phyloP scores from a whole-genome alignment of 35 echinoderm and acorn worm species.

The Apostichopus californicus region DNA sequence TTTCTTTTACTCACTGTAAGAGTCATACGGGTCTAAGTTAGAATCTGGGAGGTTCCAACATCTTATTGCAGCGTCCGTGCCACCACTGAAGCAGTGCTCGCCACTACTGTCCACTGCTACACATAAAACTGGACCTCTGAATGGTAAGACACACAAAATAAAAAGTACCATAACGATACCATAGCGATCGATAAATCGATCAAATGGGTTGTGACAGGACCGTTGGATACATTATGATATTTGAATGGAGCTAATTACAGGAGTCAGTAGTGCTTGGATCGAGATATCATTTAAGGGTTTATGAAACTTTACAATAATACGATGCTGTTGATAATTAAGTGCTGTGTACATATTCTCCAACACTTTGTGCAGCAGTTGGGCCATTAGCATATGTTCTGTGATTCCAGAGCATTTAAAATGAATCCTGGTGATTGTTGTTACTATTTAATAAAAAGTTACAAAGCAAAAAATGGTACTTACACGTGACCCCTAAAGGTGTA shows the following conservation, averaged over 20 bases:
- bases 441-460: background rate
- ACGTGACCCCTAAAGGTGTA: slow-evolving; percentile 95
- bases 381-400: no score
- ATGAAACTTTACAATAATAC: no score
- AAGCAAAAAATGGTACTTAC: slow-evolving; percentile 65
- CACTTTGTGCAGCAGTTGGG: no score
- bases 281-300: background rate
- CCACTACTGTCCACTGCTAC: slow-evolving; percentile 86
- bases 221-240: no score
- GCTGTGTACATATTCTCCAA: no score
- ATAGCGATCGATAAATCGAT: background rate
- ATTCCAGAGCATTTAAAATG: no score
- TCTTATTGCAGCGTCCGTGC: slow-evolving; percentile 81
- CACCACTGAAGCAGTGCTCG: slow-evolving; percentile 95
- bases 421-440: no score
- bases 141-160: background rate
- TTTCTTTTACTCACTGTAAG: slow-evolving; percentile 82
- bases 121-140: slow-evolving; percentile 93
- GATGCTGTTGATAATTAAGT: no score
- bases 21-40: slow-evolving; percentile 98
- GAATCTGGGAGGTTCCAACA: slow-evolving; percentile 96
- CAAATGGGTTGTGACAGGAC: no score
- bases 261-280: background rate
- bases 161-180: background rate
- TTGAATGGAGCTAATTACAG: no score